Conservation (phyloP, 2,797 vertebrate genomes). For the Antennarius maculatus region DNA sequence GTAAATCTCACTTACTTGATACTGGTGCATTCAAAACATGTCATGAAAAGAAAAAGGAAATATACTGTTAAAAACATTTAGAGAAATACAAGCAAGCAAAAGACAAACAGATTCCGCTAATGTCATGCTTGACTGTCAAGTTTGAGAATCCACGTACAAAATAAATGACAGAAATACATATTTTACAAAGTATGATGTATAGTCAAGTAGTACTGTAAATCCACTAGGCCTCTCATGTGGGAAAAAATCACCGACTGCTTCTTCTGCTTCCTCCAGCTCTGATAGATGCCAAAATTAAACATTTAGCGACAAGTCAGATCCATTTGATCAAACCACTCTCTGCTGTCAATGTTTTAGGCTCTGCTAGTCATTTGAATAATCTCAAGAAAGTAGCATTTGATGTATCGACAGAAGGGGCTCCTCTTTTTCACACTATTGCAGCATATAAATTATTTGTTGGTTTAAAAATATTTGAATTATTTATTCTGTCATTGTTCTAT, state of each 20-base stretch:
- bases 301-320: conserved; percentile 64
- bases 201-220: conserved; percentile 66
- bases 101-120: conserved; percentile 64
- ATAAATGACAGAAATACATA: conserved; percentile 70
- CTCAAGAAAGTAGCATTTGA: conserved; percentile 34
- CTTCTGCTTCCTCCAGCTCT: conserved; percentile 36
- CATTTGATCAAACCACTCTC: conserved; percentile 61
- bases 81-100: conserved; percentile 53
- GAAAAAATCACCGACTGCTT: conserved; percentile 50
- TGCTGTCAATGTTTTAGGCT: conserved; percentile 60
- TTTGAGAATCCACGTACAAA: conserved; percentile 55
- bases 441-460: conserved; percentile 14
- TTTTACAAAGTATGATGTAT: conserved; percentile 65
- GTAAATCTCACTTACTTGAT: conserved; percentile 7
- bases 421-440: conserved; percentile 33
- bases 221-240: conserved; percentile 56
- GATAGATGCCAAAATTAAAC: conserved; percentile 65
- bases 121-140: conserved; percentile 66
- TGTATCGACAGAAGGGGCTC: conserved; percentile 27
- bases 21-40: conserved; percentile 13
- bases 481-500: not conserved
- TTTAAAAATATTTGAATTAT: conserved; percentile 7
- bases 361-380: conserved; percentile 59
- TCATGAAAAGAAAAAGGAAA: conserved; percentile 31
- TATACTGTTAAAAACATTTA: conserved; percentile 47